phyloP scores from a whole-genome alignment of 2,113 vertebrate species.

The Cettia cetti region DNA sequence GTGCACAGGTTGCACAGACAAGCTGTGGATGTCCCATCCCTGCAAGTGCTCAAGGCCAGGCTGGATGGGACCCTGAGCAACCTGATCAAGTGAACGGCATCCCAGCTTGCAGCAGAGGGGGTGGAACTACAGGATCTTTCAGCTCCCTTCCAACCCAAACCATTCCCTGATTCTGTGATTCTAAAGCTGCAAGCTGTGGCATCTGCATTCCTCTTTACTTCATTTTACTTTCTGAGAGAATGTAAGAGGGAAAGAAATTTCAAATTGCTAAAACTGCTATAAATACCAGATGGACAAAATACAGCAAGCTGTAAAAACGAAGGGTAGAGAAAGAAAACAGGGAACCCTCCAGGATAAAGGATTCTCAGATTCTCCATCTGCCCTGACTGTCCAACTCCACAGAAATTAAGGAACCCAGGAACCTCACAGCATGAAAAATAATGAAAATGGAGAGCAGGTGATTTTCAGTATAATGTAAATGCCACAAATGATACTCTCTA shows the following conservation, averaged over 20 bases:
- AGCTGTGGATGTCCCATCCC: neutral
- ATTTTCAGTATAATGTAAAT: conserved; percentile 1
- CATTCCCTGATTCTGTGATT: neutral
- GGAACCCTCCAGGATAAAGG: neutral
- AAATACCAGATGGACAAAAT: conserved; percentile 21
- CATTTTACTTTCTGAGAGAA: conserved; percentile 2
- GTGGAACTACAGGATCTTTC: neutral
- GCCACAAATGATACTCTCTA: neutral
- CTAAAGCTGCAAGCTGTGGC: neutral
- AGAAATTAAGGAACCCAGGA: neutral
- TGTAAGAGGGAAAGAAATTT: neutral
- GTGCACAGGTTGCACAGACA: neutral
- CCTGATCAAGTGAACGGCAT: neutral
- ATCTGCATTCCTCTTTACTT: neutral
- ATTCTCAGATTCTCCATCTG: neutral
- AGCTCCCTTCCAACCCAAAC: neutral
- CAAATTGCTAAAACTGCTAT: neutral
- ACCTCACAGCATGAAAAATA: neutral
- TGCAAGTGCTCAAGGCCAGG: neutral
- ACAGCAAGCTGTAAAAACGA: neutral
- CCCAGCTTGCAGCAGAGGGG: neutral
- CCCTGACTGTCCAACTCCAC: neutral
- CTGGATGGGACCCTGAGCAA: neutral
- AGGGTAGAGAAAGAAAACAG: neutral
- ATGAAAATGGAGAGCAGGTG: neutral